These are phyloP conservation scores for Napeogenes sylphis DNA, from an alignment of 2,888 invertebrate species.

Conservation along the genomic window DNA sequence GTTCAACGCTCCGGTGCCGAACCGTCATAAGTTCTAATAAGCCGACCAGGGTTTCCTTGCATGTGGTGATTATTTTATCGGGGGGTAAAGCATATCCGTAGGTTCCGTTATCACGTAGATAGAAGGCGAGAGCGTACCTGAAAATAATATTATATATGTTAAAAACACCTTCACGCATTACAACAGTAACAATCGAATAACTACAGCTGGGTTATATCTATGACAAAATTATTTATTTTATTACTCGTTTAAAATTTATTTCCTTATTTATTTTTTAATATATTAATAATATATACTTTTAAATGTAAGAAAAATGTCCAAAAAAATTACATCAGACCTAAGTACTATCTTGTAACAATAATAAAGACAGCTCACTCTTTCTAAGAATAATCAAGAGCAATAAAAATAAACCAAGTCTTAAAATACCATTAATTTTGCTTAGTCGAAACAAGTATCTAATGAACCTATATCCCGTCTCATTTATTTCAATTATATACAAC, in stretches of 20 bases:
- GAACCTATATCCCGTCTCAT: conserved; percentile 4
- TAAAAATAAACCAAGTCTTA: conserved; percentile 1
- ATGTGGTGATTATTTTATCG: conserved; percentile 79
- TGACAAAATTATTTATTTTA: too few relatives aligned
- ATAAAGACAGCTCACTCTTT: neutral
- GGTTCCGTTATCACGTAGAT: conserved; percentile 80
- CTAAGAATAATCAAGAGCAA: neutral
- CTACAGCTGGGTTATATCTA: too few relatives aligned
- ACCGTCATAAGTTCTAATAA: conserved; percentile 67
- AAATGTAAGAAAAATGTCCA: too few relatives aligned
- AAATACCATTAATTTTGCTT: conserved; percentile 1
- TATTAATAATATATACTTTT: too few relatives aligned
- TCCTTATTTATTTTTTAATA: too few relatives aligned
- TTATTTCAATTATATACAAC: neutral
- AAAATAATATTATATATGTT: conserved; percentile 10
- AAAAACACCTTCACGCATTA: too few relatives aligned
- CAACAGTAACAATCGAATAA: too few relatives aligned
- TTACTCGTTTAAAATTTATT: too few relatives aligned
- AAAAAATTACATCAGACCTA: neutral
- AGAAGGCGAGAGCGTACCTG: conserved; percentile 56
- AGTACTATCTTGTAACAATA: too few relatives aligned
- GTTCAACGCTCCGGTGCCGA: conserved; percentile 38
- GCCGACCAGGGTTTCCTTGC: conserved; percentile 77
- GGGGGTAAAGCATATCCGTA: conserved; percentile 84
- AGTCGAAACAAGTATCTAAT: conserved; percentile 5